Conservation (phyloP, 2,888 invertebrate genomes). For the Troides helena region DNA sequence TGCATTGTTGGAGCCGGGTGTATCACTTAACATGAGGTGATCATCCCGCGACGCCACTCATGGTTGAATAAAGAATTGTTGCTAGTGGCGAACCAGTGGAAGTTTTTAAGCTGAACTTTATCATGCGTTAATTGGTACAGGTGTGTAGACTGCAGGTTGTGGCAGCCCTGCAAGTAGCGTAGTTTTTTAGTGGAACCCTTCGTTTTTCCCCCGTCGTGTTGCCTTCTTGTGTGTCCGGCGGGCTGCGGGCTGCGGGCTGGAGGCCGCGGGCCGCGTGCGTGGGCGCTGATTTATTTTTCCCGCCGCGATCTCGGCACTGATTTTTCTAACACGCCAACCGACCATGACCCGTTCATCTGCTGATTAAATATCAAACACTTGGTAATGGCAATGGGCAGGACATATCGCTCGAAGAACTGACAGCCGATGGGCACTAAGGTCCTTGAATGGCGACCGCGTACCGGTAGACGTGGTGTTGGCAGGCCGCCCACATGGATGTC, state of each 20-base stretch:
- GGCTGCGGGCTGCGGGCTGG: conserved; percentile 24
- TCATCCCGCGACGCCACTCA: too few relatives aligned
- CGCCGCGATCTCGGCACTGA: conserved; percentile 42
- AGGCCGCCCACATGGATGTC: too few relatives aligned
- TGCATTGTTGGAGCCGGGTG: too few relatives aligned
- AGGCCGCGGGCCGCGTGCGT: conserved; percentile 62
- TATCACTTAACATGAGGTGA: too few relatives aligned
- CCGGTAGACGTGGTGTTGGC: too few relatives aligned
- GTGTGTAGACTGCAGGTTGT: not conserved
- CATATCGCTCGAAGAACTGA: too few relatives aligned
- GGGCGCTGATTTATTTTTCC: conserved; percentile 59
- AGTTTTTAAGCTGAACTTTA: too few relatives aligned
- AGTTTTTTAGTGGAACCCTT: conserved; percentile 52
- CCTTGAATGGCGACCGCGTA: too few relatives aligned
- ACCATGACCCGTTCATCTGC: conserved; percentile 42
- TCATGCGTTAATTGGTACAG: not conserved
- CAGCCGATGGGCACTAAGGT: too few relatives aligned
- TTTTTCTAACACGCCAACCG: conserved; percentile 55
- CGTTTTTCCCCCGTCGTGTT: conserved; percentile 47
- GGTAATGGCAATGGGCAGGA: not conserved
- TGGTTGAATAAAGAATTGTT: too few relatives aligned
- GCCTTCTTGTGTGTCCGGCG: conserved; percentile 63
- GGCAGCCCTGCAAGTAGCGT: conserved; percentile 43
- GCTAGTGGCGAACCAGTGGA: too few relatives aligned
- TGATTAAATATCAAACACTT: conserved; percentile 20